Percentiles rank a stretch among this genome's conserved stretches.
Conservation (phyloP, 2,797 vertebrate species). For the Dermochelys coriacea region DNA sequence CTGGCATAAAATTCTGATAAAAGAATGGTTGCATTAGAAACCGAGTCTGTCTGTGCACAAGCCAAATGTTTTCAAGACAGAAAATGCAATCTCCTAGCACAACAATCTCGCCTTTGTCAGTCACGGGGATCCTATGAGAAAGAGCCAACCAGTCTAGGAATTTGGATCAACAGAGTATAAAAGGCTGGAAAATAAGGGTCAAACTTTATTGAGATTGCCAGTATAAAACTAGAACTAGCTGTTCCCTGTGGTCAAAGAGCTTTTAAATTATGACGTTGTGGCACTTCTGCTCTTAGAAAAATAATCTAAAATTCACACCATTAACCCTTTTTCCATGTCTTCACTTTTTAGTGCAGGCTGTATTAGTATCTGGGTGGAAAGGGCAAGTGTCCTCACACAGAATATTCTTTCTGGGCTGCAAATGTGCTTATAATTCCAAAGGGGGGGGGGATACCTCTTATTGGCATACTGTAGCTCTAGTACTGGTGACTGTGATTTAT, state of each 20-base stretch:
- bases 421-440: neutral
- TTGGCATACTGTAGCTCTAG: neutral
- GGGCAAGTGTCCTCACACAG: neutral
- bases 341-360: neutral
- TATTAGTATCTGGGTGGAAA: neutral
- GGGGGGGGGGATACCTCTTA: neutral
- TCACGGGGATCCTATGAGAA: constrained; percentile 50
- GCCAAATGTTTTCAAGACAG: constrained; percentile 37
- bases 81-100: constrained; percentile 49
- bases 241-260: neutral
- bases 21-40: neutral
- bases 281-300: neutral
- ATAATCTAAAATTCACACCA: neutral
- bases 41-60: neutral
- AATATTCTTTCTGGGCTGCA: neutral
- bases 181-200: constrained; percentile 29
- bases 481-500: neutral
- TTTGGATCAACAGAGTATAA: constrained; percentile 21
- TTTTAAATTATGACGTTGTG: neutral
- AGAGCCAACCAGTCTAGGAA: constrained; percentile 37
- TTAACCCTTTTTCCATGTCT: neutral
- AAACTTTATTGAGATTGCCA: constrained; percentile 14
- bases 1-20: neutral
- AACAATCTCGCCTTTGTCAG: constrained; percentile 61
- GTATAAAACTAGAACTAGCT: constrained; percentile 25